Evolutionary conservation across 1,140 invertebrate genomes (phyloP).

Genomic region (Apis laboriosa): DNA sequence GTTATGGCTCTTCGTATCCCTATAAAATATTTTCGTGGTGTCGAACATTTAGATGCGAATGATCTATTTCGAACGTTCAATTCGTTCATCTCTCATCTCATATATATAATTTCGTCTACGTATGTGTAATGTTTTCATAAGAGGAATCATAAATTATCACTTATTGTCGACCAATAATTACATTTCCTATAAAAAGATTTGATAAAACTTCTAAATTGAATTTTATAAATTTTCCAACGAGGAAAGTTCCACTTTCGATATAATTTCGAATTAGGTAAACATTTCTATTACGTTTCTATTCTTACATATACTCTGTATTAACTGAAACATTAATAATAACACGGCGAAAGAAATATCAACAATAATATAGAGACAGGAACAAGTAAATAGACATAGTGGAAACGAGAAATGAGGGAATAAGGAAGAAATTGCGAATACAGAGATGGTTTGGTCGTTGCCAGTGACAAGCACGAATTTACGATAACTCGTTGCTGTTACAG

Average conservation of each 20-base stretch:
- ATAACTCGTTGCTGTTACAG: constrained; percentile 50
- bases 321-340: background rate
- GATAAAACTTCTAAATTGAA: background rate
- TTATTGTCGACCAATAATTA: background rate
- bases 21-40: constrained; percentile 1
- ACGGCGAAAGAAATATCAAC: background rate
- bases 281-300: background rate
- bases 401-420: constrained; percentile 4
- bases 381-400: background rate
- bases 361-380: background rate
- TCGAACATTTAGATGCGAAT: background rate
- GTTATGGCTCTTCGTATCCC: background rate
- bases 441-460: constrained; percentile 44
- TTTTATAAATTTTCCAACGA: background rate
- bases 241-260: too few species aligned
- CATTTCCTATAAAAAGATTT: background rate
- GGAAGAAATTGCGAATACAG: constrained; percentile 11
- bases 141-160: background rate
- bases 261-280: too few species aligned
- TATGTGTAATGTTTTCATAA: too few species aligned
- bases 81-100: background rate
- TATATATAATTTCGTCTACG: too few species aligned
- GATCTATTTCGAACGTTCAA: constrained; percentile 9
- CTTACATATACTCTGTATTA: background rate
- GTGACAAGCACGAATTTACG: constrained; percentile 60